Percentiles rank a stretch among this genome's conserved stretches.
These are phyloP conservation scores for Tenualosa thibaudeaui DNA, from an alignment of 2,797 vertebrate species.

Conservation along the genomic window DNA sequence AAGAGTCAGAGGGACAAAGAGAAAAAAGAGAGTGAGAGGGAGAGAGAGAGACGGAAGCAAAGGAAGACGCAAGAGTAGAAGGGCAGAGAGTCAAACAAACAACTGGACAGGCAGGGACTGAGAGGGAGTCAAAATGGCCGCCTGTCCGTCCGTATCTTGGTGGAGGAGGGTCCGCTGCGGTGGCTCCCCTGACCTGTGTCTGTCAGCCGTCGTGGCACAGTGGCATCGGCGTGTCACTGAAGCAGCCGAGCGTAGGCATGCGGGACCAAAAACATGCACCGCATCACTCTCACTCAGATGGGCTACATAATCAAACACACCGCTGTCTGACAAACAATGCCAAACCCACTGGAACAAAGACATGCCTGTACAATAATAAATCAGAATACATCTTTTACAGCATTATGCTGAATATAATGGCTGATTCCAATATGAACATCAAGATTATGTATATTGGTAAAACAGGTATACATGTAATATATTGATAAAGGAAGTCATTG, in stretches of 20 bases:
- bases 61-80: neutral
- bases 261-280: slow-evolving; percentile 15
- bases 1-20: neutral
- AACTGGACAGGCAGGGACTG: neutral
- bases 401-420: neutral
- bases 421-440: neutral
- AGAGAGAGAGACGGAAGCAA: neutral
- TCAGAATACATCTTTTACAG: neutral
- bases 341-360: neutral
- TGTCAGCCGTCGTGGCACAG: slow-evolving; percentile 28
- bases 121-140: slow-evolving; percentile 3
- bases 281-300: neutral
- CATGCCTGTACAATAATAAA: neutral
- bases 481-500: neutral
- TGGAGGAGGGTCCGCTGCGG: slow-evolving; percentile 16
- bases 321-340: neutral
- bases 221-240: slow-evolving; percentile 33
- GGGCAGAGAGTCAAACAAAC: neutral
- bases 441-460: neutral
- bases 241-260: slow-evolving; percentile 34
- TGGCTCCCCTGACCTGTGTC: slow-evolving; percentile 42
- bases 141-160: neutral
- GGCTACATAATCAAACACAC: slow-evolving; percentile 23
- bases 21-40: neutral
- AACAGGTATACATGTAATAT: neutral